Conservation (phyloP, 2,797 vertebrate species). For the Eurystomus glaucurus region DNA sequence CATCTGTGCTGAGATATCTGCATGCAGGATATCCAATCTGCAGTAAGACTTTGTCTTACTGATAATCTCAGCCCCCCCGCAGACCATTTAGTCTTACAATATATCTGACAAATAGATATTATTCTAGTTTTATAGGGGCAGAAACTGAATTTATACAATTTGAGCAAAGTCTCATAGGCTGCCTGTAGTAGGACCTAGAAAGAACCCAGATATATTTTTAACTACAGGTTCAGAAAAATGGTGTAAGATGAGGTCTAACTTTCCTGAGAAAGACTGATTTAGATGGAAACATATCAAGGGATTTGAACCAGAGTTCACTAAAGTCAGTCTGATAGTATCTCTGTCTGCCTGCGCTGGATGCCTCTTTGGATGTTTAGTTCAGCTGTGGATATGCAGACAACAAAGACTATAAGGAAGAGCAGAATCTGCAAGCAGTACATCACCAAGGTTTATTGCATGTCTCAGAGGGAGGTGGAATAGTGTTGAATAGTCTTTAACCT, state of each 20-base stretch:
- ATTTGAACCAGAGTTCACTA: neutral
- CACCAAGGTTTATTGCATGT: neutral
- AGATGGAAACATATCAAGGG: neutral
- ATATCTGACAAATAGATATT: neutral
- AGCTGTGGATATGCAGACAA: neutral
- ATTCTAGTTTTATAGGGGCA: neutral
- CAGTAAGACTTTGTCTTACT: neutral
- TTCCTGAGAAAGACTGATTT: neutral
- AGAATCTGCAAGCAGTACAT: neutral
- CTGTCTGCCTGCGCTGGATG: neutral
- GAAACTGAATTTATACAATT: neutral
- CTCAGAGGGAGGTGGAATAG: neutral
- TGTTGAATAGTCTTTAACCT: neutral
- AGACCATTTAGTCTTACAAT: neutral
- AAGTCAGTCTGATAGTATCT: neutral
- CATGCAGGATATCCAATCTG: neutral
- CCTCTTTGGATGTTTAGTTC: neutral
- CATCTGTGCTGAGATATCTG: neutral
- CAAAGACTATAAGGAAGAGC: neutral
- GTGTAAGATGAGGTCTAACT: neutral
- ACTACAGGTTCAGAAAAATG: neutral
- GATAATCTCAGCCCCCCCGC: neutral
- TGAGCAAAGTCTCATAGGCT: neutral
- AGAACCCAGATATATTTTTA: neutral
- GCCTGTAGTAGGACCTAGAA: neutral